Percentiles rank a stretch among this genome's conserved stretches.
Evolutionary conservation across 2,113 vertebrate species (phyloP).

Genomic region (Pavo muticus): DNA sequence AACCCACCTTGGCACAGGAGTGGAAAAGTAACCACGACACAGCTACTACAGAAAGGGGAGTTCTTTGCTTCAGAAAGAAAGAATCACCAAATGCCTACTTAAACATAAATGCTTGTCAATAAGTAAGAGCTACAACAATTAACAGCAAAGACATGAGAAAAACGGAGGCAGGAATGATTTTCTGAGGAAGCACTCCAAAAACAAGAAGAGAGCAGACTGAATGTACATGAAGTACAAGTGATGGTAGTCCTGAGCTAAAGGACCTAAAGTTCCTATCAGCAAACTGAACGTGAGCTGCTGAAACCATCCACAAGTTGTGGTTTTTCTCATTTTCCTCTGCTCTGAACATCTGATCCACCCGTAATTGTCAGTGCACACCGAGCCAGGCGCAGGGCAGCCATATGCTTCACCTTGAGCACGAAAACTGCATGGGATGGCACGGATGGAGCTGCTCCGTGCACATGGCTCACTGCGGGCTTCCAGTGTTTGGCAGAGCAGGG

Average conservation of each 20-base stretch:
- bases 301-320: neutral
- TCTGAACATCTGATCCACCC: neutral
- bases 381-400: neutral
- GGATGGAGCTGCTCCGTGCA: neutral
- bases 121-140: rapidly evolving
- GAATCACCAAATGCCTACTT: rapidly evolving
- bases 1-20: neutral
- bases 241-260: neutral
- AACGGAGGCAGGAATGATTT: neutral
- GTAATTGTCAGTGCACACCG: neutral
- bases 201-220: neutral
- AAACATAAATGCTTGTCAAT: neutral
- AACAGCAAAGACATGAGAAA: neutral
- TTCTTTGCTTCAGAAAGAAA: neutral
- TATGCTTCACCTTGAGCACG: neutral
- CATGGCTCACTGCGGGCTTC: neutral
- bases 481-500: rapidly evolving
- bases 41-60: neutral
- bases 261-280: neutral
- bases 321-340: neutral
- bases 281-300: rapidly evolving
- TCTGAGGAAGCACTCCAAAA: neutral
- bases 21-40: neutral
- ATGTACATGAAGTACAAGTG: no score
- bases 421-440: neutral